These are phyloP conservation scores for Tragelaphus strepsiceros DNA, from an alignment of 2,113 vertebrate species.

Conservation along the genomic window DNA sequence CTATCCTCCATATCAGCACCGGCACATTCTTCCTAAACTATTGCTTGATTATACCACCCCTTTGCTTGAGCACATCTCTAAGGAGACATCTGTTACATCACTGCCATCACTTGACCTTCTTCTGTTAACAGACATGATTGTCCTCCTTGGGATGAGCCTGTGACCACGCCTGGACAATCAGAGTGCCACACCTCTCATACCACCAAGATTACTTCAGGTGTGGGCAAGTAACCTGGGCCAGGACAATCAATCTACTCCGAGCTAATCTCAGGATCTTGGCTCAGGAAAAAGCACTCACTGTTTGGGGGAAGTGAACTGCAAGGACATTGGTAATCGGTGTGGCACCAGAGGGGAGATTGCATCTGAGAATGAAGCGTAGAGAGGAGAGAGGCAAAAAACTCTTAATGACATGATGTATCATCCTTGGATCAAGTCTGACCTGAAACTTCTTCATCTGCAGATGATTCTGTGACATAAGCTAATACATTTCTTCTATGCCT, in stretches of 20 bases:
- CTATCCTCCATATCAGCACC: not conserved
- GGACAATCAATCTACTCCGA: not conserved
- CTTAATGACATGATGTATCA: not conserved
- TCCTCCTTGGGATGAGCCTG: not conserved
- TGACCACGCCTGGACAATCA: not conserved
- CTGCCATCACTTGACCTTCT: not conserved
- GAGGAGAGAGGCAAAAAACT: not conserved
- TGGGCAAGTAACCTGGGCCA: not conserved
- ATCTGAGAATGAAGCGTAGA: not conserved
- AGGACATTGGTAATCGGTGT: no score
- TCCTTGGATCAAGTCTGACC: not conserved
- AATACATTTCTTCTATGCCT: not conserved
- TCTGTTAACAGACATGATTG: not conserved
- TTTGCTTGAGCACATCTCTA: not conserved
- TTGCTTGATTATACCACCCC: not conserved
- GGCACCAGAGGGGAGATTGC: not conserved
- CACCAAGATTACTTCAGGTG: not conserved
- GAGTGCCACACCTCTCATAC: not conserved
- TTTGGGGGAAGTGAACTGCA: not conserved
- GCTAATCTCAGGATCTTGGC: not conserved
- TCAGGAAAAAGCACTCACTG: not conserved
- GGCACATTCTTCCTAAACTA: not conserved
- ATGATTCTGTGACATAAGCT: not conserved
- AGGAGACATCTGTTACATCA: not conserved
- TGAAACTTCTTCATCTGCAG: not conserved